Evolutionary conservation across 2,113 vertebrate species (phyloP).

Genomic region (Excalfactoria chinensis): DNA sequence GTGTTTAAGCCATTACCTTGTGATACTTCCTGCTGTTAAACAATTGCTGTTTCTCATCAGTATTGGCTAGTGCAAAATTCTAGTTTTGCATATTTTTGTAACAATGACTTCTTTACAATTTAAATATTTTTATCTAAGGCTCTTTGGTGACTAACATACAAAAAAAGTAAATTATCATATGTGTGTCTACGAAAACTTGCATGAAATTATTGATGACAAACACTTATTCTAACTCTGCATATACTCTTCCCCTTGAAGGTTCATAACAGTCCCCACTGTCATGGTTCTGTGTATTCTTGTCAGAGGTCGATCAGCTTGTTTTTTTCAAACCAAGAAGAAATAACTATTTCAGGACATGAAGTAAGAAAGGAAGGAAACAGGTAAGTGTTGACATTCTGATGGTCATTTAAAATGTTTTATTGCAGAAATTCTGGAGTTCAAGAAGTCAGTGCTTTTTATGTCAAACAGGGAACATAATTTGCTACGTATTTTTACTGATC

Average conservation of each 20-base stretch:
- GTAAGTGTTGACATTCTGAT: conserved; percentile 76
- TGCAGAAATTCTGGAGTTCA: neutral
- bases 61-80: rapidly evolving
- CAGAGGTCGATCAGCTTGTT: conserved; percentile 92
- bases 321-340: conserved; percentile 94
- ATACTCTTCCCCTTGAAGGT: conserved; percentile 79
- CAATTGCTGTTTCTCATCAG: neutral
- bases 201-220: neutral
- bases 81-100: neutral
- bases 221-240: neutral
- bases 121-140: neutral
- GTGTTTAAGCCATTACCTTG: neutral
- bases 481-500: neutral
- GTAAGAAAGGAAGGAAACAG: conserved; percentile 89
- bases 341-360: conserved; percentile 91
- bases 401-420: neutral
- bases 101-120: neutral
- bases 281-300: conserved; percentile 89
- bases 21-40: neutral
- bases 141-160: neutral
- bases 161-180: neutral
- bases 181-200: neutral
- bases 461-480: neutral
- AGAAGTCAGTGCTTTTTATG: neutral
- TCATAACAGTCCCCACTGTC: conserved; percentile 92